Conservation (phyloP, 2,797 vertebrate species). For the Sebastes kiyomatsui region DNA sequence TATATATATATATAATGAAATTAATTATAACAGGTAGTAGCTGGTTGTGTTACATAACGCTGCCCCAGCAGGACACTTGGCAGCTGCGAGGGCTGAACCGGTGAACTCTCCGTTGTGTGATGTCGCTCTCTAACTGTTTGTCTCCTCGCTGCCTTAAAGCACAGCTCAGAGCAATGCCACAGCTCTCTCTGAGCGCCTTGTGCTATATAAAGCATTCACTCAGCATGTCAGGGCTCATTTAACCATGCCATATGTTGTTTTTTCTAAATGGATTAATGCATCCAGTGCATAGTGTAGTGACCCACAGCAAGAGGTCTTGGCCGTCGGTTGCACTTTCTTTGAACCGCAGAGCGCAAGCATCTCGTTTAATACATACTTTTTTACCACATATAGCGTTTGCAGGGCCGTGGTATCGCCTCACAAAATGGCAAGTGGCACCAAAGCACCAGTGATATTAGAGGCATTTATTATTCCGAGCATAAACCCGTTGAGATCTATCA, state of each 20-base stretch:
- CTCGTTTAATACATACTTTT: conserved; percentile 50
- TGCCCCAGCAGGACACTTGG: neutral
- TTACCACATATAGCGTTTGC: conserved; percentile 24
- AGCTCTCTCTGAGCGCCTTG: conserved; percentile 17
- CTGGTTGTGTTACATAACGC: neutral
- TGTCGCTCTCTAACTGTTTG: conserved; percentile 11
- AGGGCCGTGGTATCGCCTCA: conserved; percentile 17
- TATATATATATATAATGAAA: neutral
- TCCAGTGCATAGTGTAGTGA: conserved; percentile 30
- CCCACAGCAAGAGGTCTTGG: conserved; percentile 41
- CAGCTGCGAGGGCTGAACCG: conserved; percentile 14
- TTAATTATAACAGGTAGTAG: neutral
- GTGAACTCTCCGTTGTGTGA: conserved; percentile 25
- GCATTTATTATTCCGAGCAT: conserved; percentile 50
- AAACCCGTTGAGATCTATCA: conserved; percentile 54
- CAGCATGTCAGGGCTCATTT: conserved; percentile 63
- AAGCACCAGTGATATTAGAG: conserved; percentile 43
- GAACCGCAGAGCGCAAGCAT: conserved; percentile 31
- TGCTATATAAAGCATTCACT: conserved; percentile 56
- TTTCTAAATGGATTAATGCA: conserved; percentile 58
- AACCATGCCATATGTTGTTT: conserved; percentile 49
- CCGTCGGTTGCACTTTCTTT: conserved; percentile 24
- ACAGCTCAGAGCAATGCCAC: conserved; percentile 2
- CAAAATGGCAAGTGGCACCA: conserved; percentile 46
- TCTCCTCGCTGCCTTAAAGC: conserved; percentile 36